These are phyloP conservation scores for Heliconius sara DNA, from an alignment of 2,888 invertebrate genomes.

Conservation along the genomic window DNA sequence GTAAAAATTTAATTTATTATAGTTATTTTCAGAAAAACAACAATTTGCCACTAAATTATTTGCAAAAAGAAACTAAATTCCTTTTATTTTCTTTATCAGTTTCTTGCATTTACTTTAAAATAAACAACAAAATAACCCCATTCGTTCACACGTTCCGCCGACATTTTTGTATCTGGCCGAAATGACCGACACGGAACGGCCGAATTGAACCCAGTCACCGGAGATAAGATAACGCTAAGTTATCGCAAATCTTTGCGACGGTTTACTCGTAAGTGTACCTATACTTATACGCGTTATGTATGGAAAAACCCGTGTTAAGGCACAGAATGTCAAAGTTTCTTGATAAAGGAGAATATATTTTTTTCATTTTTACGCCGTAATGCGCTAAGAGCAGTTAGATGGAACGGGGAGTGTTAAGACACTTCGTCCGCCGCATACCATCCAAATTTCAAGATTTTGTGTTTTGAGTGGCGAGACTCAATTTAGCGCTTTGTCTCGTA, in stretches of 20 bases:
- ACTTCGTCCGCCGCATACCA: neutral
- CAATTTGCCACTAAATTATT: neutral
- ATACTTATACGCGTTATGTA: neutral
- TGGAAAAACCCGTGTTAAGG: slow-evolving; percentile 32
- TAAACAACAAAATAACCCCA: slow-evolving; percentile 22
- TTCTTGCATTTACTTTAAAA: neutral
- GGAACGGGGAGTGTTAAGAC: neutral
- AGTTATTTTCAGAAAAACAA: neutral
- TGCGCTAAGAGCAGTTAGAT: neutral
- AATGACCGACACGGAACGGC: slow-evolving; percentile 36
- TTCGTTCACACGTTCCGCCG: slow-evolving; percentile 32
- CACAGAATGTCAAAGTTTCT: slow-evolving; percentile 39
- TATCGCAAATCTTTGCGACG: slow-evolving; percentile 44
- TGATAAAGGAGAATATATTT: neutral
- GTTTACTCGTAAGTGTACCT: slow-evolving; percentile 32
- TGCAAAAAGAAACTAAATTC: neutral
- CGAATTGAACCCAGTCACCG: slow-evolving; percentile 43
- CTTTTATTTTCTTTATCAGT: slow-evolving; percentile 2
- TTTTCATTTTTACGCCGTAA: neutral
- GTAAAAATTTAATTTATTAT: no score
- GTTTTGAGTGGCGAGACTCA: no score
- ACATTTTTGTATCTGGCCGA: slow-evolving; percentile 29
- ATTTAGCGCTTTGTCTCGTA: no score
- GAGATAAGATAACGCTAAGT: slow-evolving; percentile 44
- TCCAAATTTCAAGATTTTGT: no score